Evolutionary conservation across 2,888 invertebrate genomes (phyloP).

Genomic region (Neoitamus cyanurus): DNA sequence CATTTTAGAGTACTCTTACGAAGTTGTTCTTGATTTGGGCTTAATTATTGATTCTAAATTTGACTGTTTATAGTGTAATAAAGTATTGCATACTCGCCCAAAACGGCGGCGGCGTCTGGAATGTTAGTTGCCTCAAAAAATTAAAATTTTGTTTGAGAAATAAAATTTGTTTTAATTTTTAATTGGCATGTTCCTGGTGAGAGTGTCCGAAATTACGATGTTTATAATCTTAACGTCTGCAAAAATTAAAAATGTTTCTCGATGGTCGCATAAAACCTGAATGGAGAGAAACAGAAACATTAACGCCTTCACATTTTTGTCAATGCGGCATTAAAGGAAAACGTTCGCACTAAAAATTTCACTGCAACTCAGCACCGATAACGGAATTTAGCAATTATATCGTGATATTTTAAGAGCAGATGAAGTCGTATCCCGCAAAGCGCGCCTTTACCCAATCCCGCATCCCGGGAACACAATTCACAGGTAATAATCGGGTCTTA

Average conservation of each 20-base stretch:
- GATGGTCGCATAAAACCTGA: not conserved
- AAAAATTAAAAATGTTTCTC: not conserved
- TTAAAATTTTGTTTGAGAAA: not conserved
- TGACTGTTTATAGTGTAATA: too few relatives aligned
- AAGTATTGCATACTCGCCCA: too few relatives aligned
- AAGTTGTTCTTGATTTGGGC: too few relatives aligned
- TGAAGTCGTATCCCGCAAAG: conserved; percentile 13
- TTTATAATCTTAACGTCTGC: not conserved
- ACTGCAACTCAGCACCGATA: not conserved
- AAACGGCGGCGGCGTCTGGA: too few relatives aligned
- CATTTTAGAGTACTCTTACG: too few relatives aligned
- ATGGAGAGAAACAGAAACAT: not conserved
- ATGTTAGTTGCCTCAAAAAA: too few relatives aligned
- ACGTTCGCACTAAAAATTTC: not conserved
- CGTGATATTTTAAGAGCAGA: not conserved
- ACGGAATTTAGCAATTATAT: not conserved
- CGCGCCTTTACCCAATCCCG: not conserved
- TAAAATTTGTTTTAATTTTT: not conserved
- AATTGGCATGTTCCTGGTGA: not conserved
- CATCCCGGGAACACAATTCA: conserved; percentile 24
- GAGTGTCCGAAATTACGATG: not conserved
- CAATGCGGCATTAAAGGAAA: not conserved
- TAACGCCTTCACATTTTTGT: not conserved
- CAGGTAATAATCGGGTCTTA: conserved; percentile 23
- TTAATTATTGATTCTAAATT: too few relatives aligned